Evolutionary conservation across 2,797 vertebrate species (phyloP).

Genomic region (Coregonus suidteri): DNA sequence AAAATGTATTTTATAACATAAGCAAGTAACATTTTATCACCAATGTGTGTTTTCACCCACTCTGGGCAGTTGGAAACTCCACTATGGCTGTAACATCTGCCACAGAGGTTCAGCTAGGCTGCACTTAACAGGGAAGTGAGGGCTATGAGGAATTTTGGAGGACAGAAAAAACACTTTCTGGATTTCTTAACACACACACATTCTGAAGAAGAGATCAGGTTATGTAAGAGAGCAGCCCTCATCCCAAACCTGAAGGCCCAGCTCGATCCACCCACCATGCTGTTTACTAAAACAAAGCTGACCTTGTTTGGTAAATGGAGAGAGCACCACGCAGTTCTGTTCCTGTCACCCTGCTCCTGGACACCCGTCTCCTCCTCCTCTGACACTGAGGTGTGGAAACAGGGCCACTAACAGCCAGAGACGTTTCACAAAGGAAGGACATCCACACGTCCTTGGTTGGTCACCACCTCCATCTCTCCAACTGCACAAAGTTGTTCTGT

Average conservation of each 20-base stretch:
- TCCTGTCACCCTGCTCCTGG: slow-evolving; percentile 30
- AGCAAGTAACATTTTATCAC: too few species aligned
- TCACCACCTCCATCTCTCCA: background rate
- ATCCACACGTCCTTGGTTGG: slow-evolving; percentile 20
- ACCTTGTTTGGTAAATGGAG: slow-evolving; percentile 57
- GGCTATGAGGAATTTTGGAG: background rate
- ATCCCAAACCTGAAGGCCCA: slow-evolving; percentile 22
- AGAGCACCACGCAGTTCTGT: background rate
- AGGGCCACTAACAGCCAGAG: slow-evolving; percentile 28
- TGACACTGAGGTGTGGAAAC: slow-evolving; percentile 43
- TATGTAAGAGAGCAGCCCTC: slow-evolving; percentile 18
- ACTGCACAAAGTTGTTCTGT: background rate
- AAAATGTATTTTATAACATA: too few species aligned
- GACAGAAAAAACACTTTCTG: background rate
- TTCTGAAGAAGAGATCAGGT: background rate
- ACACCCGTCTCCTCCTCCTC: slow-evolving; percentile 20
- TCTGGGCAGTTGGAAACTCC: background rate
- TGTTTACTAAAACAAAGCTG: slow-evolving; percentile 57
- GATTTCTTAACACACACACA: background rate
- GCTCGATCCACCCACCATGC: slow-evolving; percentile 16
- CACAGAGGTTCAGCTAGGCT: background rate
- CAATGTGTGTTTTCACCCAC: too few species aligned
- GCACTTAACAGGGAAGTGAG: background rate
- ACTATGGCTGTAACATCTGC: slow-evolving; percentile 7
- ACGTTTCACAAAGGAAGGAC: slow-evolving; percentile 15